Evolutionary conservation across 1,140 invertebrate species (phyloP).

Genomic region (Atta colombica): DNA sequence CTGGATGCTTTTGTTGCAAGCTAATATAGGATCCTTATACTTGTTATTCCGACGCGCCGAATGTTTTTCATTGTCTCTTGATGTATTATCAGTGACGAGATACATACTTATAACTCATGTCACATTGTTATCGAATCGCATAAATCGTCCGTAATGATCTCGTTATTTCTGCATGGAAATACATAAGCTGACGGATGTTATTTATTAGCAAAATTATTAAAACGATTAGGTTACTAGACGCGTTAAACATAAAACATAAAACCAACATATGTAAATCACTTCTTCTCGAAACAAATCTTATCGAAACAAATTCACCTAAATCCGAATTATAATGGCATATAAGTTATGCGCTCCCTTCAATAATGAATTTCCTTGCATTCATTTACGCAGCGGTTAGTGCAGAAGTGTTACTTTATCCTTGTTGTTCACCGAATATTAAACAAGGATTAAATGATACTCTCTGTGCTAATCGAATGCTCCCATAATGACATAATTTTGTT

Average conservation of each 20-base stretch:
- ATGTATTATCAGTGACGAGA: constrained; percentile 21
- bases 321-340: background rate
- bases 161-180: constrained; percentile 60
- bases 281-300: background rate
- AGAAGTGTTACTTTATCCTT: too few relatives aligned
- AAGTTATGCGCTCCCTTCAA: background rate
- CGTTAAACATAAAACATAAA: constrained; percentile 45
- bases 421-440: too few relatives aligned
- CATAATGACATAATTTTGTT: background rate
- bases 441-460: too few relatives aligned
- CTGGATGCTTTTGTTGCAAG: constrained; percentile 42
- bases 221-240: constrained; percentile 44
- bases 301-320: constrained; percentile 32
- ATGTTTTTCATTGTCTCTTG: constrained; percentile 36
- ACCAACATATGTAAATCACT: constrained; percentile 64
- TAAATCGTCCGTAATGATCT: constrained; percentile 69
- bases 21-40: constrained; percentile 33
- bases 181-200: constrained; percentile 63
- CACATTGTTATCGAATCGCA: constrained; percentile 71
- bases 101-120: constrained; percentile 39
- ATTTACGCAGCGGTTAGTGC: too few relatives aligned
- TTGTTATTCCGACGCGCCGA: constrained; percentile 17
- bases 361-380: background rate
- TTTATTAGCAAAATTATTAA: constrained; percentile 65
- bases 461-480: too few relatives aligned